Evolutionary conservation across 2,113 vertebrate species (phyloP).

Genomic region (Kryptolebias marmoratus): DNA sequence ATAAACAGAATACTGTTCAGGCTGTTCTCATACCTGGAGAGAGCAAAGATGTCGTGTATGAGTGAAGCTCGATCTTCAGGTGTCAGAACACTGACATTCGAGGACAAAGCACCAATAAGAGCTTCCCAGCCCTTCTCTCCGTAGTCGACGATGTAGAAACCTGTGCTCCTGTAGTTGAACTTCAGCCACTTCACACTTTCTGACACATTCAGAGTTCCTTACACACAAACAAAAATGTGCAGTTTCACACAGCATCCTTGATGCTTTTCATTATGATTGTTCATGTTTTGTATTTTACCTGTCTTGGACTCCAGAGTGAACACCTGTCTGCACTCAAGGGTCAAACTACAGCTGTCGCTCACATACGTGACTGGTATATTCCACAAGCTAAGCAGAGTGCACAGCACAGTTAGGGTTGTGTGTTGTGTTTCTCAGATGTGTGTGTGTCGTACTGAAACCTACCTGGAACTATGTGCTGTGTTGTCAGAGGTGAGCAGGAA

Average conservation of each 20-base stretch:
- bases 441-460: constrained; percentile 14
- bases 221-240: constrained; percentile 3
- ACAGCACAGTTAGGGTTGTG: constrained; percentile 15
- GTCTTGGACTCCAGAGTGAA: constrained; percentile 85
- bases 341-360: constrained; percentile 82
- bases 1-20: not conserved
- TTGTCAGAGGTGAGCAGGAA: constrained; percentile 85
- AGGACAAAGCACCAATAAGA: constrained; percentile 79
- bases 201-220: constrained; percentile 84
- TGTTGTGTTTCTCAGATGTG: not conserved
- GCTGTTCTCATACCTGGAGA: constrained; percentile 83
- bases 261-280: not conserved
- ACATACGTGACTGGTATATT: constrained; percentile 90
- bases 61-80: constrained; percentile 89
- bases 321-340: constrained; percentile 71
- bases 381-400: constrained; percentile 81
- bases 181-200: constrained; percentile 90
- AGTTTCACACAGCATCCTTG: not conserved
- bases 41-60: constrained; percentile 90
- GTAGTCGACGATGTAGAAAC: constrained; percentile 94
- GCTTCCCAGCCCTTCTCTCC: constrained; percentile 81
- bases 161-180: constrained; percentile 88
- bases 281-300: constrained; percentile 76
- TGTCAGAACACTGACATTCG: constrained; percentile 79
- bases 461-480: constrained; percentile 79